Base-by-base conservation (phyloP, 1,140 invertebrate genomes). In the Drosophila oshimai region DNA sequence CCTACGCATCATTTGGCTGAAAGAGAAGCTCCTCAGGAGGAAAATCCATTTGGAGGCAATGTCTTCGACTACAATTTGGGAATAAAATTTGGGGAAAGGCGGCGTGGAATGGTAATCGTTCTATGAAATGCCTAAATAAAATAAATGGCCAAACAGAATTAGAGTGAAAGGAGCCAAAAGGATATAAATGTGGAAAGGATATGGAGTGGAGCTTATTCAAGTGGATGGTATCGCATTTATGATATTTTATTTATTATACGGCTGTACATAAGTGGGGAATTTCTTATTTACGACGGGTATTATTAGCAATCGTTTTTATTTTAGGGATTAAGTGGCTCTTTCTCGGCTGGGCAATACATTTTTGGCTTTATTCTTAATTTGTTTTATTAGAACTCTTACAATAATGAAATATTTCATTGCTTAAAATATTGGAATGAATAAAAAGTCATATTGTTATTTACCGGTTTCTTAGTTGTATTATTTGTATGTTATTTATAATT, bases 131-230 rank as follows among this genome's bases (percentile, higher is more conserved):
- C 81, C 74, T 81, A 87, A 65, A 87, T 87, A 87, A 87, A 87
- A 87, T 87, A 87, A 87, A 87, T 81, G 81, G 58, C 83, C 81
- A 87, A 87, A 87, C 81, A 81, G 73, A 81, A 87, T 87, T 87
- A 87, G 76, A 74, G 62, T 77, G 84, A 87, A 87, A 71, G 61
- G 62, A 60, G 50, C 50, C n/a, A n/a, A n/a, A n/a, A n/a, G n/a
- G n/a, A n/a, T n/a, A n/a, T n/a, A n/a, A n/a, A n/a, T 6, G 26
- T 13, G 33, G 18, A 29, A 34, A 22, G 69, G 41, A 58, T 36
- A 10, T 13, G 4, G 39, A 5, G 4, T 24, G 22, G 22, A 4
- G 29, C 39, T 36, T 20, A 62, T 34, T 45, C 37, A 61, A 61
- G 39, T 36, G 12, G 10, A 37, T 24, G 22, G 28, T n/a, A 39